Evolutionary conservation across 2,113 vertebrate genomes (phyloP), one percentile per base, ranked within the genome.

Genomic region (Vidua chalybeata): DNA sequence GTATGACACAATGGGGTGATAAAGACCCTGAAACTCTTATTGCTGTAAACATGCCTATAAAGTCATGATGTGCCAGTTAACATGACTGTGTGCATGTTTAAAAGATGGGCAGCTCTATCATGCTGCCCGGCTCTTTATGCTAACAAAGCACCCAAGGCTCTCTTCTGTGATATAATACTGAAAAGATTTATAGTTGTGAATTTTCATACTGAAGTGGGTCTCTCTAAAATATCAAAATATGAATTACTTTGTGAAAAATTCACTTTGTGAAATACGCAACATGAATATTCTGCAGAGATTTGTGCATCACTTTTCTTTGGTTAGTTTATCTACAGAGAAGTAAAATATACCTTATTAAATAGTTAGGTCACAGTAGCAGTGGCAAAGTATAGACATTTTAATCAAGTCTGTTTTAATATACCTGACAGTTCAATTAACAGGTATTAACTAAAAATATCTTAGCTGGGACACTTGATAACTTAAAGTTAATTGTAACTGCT

Each of bases 381-480:
- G 55, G 63, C 14, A 55, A 92, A 89, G 28, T 63, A 43, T 58
- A 64, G 58, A 69, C 69, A n/a, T 73, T 91, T 96, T 64, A 81
- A 71, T 86, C 75, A 87, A 75, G 21, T 4, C n/a, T 71, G 21
- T 41, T 94, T n/a, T 73, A 93, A 75, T 94, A 46, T 13, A 89
- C 43, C 66, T 74, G 82, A 41, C 61, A 94, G 46, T 91, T 96
- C 48, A 95, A 82, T 90, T 94, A 96, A 84, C 74, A 91, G 83
- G 46, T 91, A 84, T 79, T 95, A 89, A 93, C 55, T 94, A 72
- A 87, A 84, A 91, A 77, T 93, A 89, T 83, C 58, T 52, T 43
- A 59, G 2, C 20, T 80, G 45, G 19, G 59, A 74, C 72, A 94
- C 37, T 62, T 77, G 88, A 71, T 59, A 92, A 71, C 43, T 64